Conservation (phyloP, 2,797 vertebrate species). For the Synanceia verrucosa region DNA sequence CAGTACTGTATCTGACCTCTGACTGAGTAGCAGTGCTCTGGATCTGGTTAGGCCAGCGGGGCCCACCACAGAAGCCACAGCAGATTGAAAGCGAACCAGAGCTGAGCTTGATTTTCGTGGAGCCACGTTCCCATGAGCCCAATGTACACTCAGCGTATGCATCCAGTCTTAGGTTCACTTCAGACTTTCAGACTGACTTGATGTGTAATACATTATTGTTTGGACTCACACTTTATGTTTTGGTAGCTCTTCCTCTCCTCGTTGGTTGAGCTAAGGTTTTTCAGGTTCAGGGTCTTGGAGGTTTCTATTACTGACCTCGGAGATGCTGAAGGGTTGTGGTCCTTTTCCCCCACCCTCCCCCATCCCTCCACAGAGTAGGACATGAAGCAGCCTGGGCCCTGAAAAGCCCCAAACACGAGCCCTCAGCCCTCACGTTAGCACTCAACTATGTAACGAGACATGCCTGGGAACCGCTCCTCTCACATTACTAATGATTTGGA, state of each 20-base stretch:
- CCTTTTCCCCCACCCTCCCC: background rate
- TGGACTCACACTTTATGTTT: slow-evolving; percentile 14
- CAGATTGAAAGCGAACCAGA: slow-evolving; percentile 60
- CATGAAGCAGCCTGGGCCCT: slow-evolving; percentile 26
- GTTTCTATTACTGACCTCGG: slow-evolving; percentile 39
- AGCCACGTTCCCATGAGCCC: slow-evolving; percentile 56
- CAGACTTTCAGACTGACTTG: too few relatives aligned
- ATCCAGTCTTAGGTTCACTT: slow-evolving; percentile 22
- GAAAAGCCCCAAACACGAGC: slow-evolving; percentile 48
- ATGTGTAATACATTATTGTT: slow-evolving; percentile 18
- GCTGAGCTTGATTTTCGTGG: slow-evolving; percentile 65
- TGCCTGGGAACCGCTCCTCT: slow-evolving; percentile 75
- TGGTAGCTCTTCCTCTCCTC: slow-evolving; percentile 3
- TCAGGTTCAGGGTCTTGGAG: slow-evolving; percentile 39
- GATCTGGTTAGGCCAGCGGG: slow-evolving; percentile 62
- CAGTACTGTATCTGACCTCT: slow-evolving; percentile 50
- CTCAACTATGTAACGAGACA: slow-evolving; percentile 68
- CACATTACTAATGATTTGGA: slow-evolving; percentile 79
- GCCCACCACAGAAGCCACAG: slow-evolving; percentile 68
- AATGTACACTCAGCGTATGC: slow-evolving; percentile 9
- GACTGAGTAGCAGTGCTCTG: slow-evolving; percentile 55
- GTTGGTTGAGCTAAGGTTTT: slow-evolving; percentile 26
- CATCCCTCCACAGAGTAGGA: slow-evolving; percentile 13
- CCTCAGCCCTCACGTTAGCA: slow-evolving; percentile 60
- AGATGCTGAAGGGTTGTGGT: slow-evolving; percentile 42